Evolutionary conservation across 2,797 vertebrate species (phyloP).

Genomic region (Gastrophryne carolinensis): DNA sequence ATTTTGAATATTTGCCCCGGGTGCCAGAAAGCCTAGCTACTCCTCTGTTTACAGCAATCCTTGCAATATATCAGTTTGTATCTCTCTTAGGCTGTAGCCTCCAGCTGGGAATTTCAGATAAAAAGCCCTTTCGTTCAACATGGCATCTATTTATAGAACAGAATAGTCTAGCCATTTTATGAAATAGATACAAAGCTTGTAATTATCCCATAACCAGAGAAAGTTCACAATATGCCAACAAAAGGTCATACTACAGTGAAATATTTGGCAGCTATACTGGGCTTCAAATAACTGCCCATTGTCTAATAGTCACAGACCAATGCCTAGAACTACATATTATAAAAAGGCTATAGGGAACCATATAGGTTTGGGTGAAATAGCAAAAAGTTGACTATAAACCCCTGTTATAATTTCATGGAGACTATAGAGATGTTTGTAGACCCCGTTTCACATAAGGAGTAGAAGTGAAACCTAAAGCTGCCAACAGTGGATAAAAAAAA

Average conservation of each 20-base stretch:
- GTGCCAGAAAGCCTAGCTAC: not conserved
- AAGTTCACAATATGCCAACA: not conserved
- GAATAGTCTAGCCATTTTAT: conserved; percentile 8
- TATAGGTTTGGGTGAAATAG: too few relatives aligned
- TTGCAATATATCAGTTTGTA: not conserved
- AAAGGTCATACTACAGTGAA: not conserved
- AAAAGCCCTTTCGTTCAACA: not conserved
- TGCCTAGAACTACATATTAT: too few relatives aligned
- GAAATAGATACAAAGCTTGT: not conserved
- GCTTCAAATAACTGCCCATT: not conserved
- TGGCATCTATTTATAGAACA: not conserved
- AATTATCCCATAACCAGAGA: not conserved
- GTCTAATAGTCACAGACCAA: not conserved
- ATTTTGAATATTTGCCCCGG: too few relatives aligned
- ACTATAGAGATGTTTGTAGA: too few relatives aligned
- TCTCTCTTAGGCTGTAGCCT: not conserved
- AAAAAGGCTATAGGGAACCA: too few relatives aligned
- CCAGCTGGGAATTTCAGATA: conserved; percentile 9
- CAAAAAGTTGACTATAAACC: too few relatives aligned
- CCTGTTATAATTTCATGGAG: too few relatives aligned
- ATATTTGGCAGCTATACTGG: not conserved
- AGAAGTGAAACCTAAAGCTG: too few relatives aligned
- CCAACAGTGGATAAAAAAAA: too few relatives aligned
- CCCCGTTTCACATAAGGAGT: too few relatives aligned
- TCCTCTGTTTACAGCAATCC: not conserved